Base-by-base conservation (phyloP, 2,113 vertebrate genomes). In the human (Homo sapiens) region DNA sequence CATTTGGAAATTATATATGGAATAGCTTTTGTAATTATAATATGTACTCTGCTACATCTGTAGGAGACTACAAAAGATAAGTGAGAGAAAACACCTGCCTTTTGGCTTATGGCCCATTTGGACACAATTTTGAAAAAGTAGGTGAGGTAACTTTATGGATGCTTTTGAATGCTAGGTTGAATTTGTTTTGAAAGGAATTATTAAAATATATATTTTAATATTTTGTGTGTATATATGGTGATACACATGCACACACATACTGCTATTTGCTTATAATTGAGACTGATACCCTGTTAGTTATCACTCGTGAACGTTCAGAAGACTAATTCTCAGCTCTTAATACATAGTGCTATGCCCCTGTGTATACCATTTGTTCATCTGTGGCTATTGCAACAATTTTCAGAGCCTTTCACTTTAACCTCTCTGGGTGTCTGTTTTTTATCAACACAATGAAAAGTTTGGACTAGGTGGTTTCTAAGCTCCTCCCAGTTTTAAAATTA, bases 401-500 rank as follows among this genome's bases (percentile, higher is more conserved):
- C 81, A 89, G 75, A 85, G 11, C 48, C 48, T 82, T 88, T 72
- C 43, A 32, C 59, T 32, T 82, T 81, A 82, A 45, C 22, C 10
- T 81, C 22, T 83, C 52, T 93, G 17, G n/a, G 22, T 48, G 6
- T 90, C n/a, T 68, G 0, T 55, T 87, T 75, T 75, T 80, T 35
- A 89, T 80, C 8, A 61, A 25, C 52, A 89, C 20, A 64, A 48
- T 81, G 43, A 43, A 79, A 75, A 83, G 11, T 25, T 84, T 97
- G 55, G 7, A 57, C 18, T 32, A 83, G 25, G 52, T 75, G 35
- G 11, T 68, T 76, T 94, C 27, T 83, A 84, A 90, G 35, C 35
- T 89, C 12, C 55, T 83, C 38, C 55, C 38, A 55, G 3, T 61
- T 95, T 96, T 92, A 92, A 96, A 96, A 83, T 97, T 95, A 88